These are phyloP conservation scores for Takifugu flavidus DNA, from an alignment of 2,113 vertebrate species.

Conservation along the genomic window DNA sequence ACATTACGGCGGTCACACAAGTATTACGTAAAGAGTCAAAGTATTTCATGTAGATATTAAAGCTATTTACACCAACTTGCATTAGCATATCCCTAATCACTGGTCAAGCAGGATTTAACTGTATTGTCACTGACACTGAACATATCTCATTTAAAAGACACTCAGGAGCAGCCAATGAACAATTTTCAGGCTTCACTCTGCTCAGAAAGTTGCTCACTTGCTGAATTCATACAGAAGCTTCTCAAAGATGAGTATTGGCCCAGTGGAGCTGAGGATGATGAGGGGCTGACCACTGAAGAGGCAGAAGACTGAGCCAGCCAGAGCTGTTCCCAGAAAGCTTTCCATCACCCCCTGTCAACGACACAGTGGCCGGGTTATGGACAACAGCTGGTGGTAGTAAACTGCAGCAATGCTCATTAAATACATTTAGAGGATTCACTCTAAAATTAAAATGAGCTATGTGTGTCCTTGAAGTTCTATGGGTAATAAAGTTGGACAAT, in stretches of 20 bases:
- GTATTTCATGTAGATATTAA: too few relatives aligned
- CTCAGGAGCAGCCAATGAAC: too few relatives aligned
- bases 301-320: conserved; percentile 90
- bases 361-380: neutral
- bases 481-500: too few relatives aligned
- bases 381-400: neutral
- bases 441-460: too few relatives aligned
- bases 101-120: too few relatives aligned
- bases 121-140: too few relatives aligned
- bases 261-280: conserved; percentile 98
- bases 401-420: neutral
- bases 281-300: conserved; percentile 93
- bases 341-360: conserved; percentile 90
- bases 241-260: conserved; percentile 98
- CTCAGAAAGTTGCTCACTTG: conserved; percentile 82
- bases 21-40: too few relatives aligned
- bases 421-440: too few relatives aligned
- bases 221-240: conserved; percentile 98
- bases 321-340: conserved; percentile 93
- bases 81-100: too few relatives aligned
- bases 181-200: neutral
- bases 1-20: neutral
- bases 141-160: too few relatives aligned
- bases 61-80: too few relatives aligned
- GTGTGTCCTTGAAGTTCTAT: too few relatives aligned